Conservation (phyloP, 2,797 vertebrate genomes). For the Rhynchonycteris naso region DNA sequence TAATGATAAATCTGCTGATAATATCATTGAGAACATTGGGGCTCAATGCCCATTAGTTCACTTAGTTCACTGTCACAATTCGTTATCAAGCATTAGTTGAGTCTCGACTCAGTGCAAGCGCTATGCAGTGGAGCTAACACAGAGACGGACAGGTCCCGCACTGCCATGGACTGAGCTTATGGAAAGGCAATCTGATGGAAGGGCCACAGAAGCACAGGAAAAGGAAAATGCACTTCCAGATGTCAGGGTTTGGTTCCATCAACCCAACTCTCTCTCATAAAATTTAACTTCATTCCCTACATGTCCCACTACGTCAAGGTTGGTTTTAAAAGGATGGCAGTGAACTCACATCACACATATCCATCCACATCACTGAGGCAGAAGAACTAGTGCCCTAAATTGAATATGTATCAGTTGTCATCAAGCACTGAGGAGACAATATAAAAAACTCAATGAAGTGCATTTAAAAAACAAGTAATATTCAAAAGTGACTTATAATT, state of each 20-base stretch:
- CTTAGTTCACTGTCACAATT: neutral
- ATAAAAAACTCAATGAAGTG: neutral
- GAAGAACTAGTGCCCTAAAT: neutral
- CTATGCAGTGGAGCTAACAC: neutral
- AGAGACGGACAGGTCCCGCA: neutral
- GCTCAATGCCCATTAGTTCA: neutral
- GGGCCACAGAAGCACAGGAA: neutral
- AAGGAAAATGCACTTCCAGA: neutral
- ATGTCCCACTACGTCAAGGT: neutral
- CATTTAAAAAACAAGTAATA: neutral
- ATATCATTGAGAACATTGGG: neutral
- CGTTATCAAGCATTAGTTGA: neutral
- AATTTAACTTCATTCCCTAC: neutral
- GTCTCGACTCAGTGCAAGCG: neutral
- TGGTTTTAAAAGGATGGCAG: neutral
- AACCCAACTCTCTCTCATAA: neutral
- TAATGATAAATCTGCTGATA: neutral
- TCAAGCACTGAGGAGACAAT: neutral
- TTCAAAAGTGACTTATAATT: neutral
- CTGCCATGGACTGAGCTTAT: neutral
- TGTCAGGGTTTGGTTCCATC: neutral
- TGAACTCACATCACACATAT: neutral
- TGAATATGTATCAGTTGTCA: neutral
- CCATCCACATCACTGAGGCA: neutral
- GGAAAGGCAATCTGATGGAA: neutral